Conservation (phyloP, 2,113 vertebrate genomes). For the Mystacornis crossleyi region DNA sequence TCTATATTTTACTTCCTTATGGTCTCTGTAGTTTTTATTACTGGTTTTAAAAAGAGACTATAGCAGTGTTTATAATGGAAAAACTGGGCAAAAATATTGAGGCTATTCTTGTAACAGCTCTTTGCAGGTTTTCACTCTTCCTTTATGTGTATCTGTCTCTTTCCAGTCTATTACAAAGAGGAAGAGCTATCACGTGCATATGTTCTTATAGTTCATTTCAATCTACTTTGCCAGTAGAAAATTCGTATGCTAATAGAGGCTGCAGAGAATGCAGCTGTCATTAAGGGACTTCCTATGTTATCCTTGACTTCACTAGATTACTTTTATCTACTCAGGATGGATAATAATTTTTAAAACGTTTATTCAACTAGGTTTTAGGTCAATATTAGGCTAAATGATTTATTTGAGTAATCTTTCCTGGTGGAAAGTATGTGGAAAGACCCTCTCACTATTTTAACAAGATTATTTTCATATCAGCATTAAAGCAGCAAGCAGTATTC, state of each 20-base stretch:
- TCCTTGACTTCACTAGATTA: conserved; percentile 37
- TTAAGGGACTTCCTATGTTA: conserved; percentile 16
- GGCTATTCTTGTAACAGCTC: not conserved
- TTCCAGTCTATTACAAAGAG: not conserved
- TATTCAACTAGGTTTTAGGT: conserved; percentile 46
- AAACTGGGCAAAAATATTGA: not conserved
- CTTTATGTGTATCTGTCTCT: not conserved
- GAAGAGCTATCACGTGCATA: not conserved
- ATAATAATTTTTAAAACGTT: conserved; percentile 52
- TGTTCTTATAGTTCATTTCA: not conserved
- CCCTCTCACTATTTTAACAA: conserved; percentile 31
- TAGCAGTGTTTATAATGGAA: not conserved
- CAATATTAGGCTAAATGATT: conserved; percentile 43
- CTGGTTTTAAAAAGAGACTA: not conserved
- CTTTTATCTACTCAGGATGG: conserved; percentile 23
- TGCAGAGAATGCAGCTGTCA: conserved; percentile 7
- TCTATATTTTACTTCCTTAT: not conserved
- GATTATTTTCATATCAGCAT: conserved; percentile 53
- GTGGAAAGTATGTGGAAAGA: conserved; percentile 31
- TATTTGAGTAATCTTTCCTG: conserved; percentile 43
- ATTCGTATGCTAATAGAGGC: not conserved
- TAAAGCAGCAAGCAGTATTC: conserved; percentile 33
- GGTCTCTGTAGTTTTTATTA: not conserved
- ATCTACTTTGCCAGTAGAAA: conserved; percentile 21
- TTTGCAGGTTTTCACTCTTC: not conserved